Percentiles rank a stretch among this genome's conserved stretches.
Conservation (phyloP, 2,797 vertebrate genomes). For the Cygnus olor region DNA sequence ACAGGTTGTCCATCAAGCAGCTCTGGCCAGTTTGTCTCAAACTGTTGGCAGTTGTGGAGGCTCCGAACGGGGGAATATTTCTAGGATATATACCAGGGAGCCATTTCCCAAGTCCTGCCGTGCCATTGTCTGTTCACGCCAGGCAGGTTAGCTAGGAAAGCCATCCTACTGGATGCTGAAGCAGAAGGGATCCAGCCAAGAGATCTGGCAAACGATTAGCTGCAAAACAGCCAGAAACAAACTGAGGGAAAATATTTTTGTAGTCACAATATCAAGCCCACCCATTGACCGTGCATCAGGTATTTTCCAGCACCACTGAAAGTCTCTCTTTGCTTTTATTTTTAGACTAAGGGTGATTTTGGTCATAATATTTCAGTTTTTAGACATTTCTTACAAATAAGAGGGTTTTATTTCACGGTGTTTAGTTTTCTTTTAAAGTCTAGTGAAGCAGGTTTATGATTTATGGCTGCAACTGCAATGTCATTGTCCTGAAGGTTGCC, state of each 20-base stretch:
- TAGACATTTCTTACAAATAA: fast-evolving
- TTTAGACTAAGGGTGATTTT: not conserved
- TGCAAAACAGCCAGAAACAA: slow-evolving; percentile 46
- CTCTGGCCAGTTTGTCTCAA: not conserved
- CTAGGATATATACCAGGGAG: not conserved
- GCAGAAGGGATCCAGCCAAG: not conserved
- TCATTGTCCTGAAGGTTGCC: not conserved
- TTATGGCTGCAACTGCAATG: not conserved
- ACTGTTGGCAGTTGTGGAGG: not conserved
- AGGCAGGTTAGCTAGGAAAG: not conserved
- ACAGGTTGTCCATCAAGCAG: not conserved
- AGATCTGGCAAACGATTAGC: slow-evolving; percentile 22
- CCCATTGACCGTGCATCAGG: not conserved
- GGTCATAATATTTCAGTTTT: not conserved
- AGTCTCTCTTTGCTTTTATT: slow-evolving; percentile 14
- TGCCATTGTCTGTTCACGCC: fast-evolving
- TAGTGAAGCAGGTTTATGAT: not conserved
- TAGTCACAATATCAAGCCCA: slow-evolving; percentile 50
- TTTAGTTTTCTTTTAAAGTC: not conserved
- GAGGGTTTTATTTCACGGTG: not conserved
- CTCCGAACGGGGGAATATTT: not conserved
- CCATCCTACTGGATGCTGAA: fast-evolving
- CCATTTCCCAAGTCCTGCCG: fast-evolving
- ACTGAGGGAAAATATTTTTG: slow-evolving; percentile 38
- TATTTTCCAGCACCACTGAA: slow-evolving; percentile 57